Evolutionary conservation across 2,797 vertebrate species (phyloP), one percentile per base, ranked within the genome.

Genomic region (Clangula hyemalis): DNA sequence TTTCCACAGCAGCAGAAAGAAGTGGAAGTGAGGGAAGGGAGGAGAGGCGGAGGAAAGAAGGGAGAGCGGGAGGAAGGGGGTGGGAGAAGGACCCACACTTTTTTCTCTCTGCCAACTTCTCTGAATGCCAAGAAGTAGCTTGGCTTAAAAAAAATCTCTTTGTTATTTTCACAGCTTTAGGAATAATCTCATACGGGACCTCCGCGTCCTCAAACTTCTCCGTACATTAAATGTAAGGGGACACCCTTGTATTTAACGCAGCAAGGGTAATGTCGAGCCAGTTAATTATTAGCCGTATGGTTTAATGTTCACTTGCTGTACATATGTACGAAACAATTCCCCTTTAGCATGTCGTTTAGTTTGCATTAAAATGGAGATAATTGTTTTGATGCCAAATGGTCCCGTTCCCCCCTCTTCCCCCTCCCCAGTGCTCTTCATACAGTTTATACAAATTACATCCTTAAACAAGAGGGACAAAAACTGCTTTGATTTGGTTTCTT

Each of bases 241-340:
- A 89, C 87, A 93, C 79, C 77, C 79, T 71, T 3, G 62, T 86
- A 84, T 90, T 94, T 90, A 56, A 18, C 20, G 11, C 74, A 49
- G 92, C 91, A 36, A 94, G 85, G 85, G 77, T 38, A 93, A 64
- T 49, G 79, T 38, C 2, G 32, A 89, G 90, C 72, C 68, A 51
- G 93, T 91, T 93, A 95, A 97, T 97, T 87, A 95, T 96, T 95
- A 96, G 94, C 92, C 51, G 18, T 70, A 61, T 45, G 88, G 90
- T 96, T 96, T 96, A 89, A 74, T 95, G 94, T 93, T 97, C 95
- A 87, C 95, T 97, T 65, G 87, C 95, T 83, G 89, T 93, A 96
- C 94, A 93, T 96, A 95, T 95, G 96, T 95, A 97, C 1, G 4
- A 69, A 95, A 96, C 96, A 96, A 97, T 97, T 96, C 96, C 94